Evolutionary conservation across 2,888 invertebrate genomes (phyloP), one percentile per base, ranked within the genome.

Genomic region (Sarcophaga caerulescens): DNA sequence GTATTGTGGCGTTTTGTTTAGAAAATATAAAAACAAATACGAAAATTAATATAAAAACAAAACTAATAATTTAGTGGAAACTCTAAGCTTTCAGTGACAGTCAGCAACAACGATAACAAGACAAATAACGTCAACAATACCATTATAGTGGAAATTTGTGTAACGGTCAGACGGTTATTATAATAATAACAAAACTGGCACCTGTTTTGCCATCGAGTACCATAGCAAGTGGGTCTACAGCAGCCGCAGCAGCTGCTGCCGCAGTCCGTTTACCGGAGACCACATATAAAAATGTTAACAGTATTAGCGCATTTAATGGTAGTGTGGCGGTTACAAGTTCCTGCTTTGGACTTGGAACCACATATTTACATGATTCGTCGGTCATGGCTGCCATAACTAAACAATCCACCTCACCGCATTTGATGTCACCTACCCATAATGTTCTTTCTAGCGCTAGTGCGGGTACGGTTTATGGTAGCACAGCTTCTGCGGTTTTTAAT

Each of bases 191-290:
- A 89, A 90, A 91, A 88, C 92, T 92, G 93, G 93, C 93, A 90
- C 93, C 93, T 88, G 92, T 93, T 89, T 87, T 92, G 89, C 93
- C 93, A 80, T 89, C 90, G 81, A 86, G 80, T 73, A 88, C 71
- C 52, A 78, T 81, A 87, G 85, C 87, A 85, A 78, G 85, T 76
- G 81, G 81, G 66, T 74, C 82, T 66, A 78, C 88, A 81, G 79
- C 84, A 82, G 71, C 88, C 57, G 85, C 81, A 85, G 85, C 88
- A 86, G 85, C 88, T 85, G 86, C 88, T 89, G 84, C 89, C 87
- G 84, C 89, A 88, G 85, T 88, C 85, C 79, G 88, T 89, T 59
- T 85, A 87, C 63, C 80, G 89, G 82, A 84, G 68, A 66, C 73
- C 81, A 70, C 84, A 60, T 84, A 57, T 75, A 88, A 70, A 86